Evolutionary conservation across 2,113 vertebrate species (phyloP), one percentile per base, ranked within the genome.

Genomic region (Gasterosteus nipponicus): DNA sequence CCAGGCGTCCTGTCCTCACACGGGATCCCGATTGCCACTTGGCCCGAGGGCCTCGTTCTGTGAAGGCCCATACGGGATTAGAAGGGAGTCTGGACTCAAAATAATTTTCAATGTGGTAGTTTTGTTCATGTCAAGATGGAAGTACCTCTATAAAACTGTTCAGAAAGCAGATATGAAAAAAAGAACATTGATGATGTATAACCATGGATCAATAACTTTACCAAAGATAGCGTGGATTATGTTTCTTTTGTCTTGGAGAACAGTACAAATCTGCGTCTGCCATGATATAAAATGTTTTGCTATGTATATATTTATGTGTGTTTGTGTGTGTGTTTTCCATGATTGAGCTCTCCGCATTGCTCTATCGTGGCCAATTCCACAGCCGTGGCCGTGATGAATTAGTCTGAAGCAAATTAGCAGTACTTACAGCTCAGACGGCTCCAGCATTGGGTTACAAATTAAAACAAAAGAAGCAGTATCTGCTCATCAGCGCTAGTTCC

Each of bases 401-500:
- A 89, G 91, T 80, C 86, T 86, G 91, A 89, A 91, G 88, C 90
- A 92, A 90, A 90, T 88, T 86, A 89, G 80, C 85, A 71, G 89
- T 86, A 90, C 91, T 92, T 89, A 84, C 80, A 89, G 88, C 87
- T 92, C 87, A 91, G 88, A 90, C 86, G 89, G 90, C 92, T 92
- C 89, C 89, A 86, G 91, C 84, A 77, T 93, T 77, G 85, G 77
- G 87, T 93, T 93, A 91, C 90, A 91, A 91, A 92, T 92, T 92
- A 91, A 93, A 92, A 92, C 91, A 92, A 92, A 92, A 90, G 87
- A 85, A 86, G 73, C 77, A 51, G 59, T 93, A 93, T 93, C 91
- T 86, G 58, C 74, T 73, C 81, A 93, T 92, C 92, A 88, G 85
- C 80, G 86, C 79, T 67, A 70, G 75, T 89, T 92, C 87, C 80